Base-by-base conservation (phyloP, 2,797 vertebrate genomes). In the Triplophysa bombifrons region DNA sequence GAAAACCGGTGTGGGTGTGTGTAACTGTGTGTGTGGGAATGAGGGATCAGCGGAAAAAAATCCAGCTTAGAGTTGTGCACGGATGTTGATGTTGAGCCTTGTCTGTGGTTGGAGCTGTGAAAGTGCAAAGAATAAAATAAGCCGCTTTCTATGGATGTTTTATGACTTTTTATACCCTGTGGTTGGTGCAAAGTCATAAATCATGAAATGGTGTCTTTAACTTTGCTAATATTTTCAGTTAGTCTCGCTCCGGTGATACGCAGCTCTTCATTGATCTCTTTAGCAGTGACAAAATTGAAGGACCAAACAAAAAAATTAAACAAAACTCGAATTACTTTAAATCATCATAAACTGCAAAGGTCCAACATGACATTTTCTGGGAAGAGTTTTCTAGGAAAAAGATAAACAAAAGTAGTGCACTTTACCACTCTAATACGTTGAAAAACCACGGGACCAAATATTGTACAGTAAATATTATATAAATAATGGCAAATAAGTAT, bases 1-100 rank as follows among this genome's bases (percentile, higher is more conserved):
- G 88, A 83, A 88, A 88, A 80, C 77, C 75, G 58, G 83, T 64
- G 73, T 76, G 38, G 53, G 53, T 20, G 53, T 55, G 19, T 20
- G 19, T 6, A 51, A 51, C 50, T 27, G 51, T 73, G 67, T 16
- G 55, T 82, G 80, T 72, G 63, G 61, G 19, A 41, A 41, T 12
- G 19, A 41, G 17, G 10, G 10, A 41, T 41, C 34, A 65, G 63
- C 19, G 41, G 4, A 20, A n/a, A 44, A 60, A 60, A 6, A 1
- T 65, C 19, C 10, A 65, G 10, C 10, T 65, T 44, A 65, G 19
- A 44, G 19, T 20, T 30, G 16, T 64, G 22, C 22, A 27, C 16
- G 16, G 27, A 63, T 44, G 19, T 65, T n/a, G 63, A 19, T 41
- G 25, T 16, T 34, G 17, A 38, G 17, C 34, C 19, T 9, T 64